Conservation (phyloP, 2,113 vertebrate genomes). For the Caretta caretta region DNA sequence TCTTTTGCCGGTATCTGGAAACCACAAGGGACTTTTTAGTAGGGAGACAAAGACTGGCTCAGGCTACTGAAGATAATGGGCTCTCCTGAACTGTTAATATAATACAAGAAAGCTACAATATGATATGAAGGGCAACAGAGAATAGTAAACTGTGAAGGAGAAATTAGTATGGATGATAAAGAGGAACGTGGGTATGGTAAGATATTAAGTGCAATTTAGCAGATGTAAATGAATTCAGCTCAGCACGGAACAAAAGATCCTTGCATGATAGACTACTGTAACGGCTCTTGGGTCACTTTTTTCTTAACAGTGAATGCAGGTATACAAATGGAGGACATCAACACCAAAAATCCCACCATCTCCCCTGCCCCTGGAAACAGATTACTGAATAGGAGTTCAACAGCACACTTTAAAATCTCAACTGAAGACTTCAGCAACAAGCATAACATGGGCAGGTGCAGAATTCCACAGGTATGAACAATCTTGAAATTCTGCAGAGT, state of each 20-base stretch:
- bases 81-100: background rate
- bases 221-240: background rate
- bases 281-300: background rate
- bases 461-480: rapidly evolving
- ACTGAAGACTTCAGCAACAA: background rate
- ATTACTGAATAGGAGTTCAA: background rate
- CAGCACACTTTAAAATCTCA: background rate
- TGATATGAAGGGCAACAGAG: background rate
- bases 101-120: background rate
- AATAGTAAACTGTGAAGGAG: background rate
- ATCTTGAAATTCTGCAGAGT: background rate
- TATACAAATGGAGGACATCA: background rate
- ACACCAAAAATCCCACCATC: background rate
- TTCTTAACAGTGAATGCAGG: background rate
- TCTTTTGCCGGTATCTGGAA: background rate
- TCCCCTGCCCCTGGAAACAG: background rate
- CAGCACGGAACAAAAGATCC: background rate
- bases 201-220: background rate
- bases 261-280: background rate
- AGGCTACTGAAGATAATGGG: background rate
- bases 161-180: background rate
- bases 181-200: background rate
- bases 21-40: background rate
- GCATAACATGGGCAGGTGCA: background rate
- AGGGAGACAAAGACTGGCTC: background rate